phyloP scores from a whole-genome alignment of 1,140 invertebrate genomes.

The Lasaia peninsularis region DNA sequence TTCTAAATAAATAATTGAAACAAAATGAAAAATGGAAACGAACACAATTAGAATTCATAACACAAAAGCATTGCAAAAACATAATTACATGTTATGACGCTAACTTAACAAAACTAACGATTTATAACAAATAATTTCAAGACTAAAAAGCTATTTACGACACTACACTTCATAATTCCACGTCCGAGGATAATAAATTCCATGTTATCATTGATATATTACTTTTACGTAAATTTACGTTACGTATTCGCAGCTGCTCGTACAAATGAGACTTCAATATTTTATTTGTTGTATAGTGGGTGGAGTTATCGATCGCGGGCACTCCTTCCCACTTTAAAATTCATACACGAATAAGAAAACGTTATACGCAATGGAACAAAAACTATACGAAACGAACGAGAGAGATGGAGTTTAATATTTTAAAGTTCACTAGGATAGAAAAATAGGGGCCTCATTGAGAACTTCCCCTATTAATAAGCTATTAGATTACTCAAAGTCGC shows the following conservation, averaged over 20 bases:
- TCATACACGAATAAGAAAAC: slow-evolving; percentile 53
- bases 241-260: slow-evolving; percentile 55
- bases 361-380: slow-evolving; percentile 43
- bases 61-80: slow-evolving; percentile 15
- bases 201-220: slow-evolving; percentile 48
- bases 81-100: too few species aligned
- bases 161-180: background rate
- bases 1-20: too few species aligned
- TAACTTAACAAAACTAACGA: slow-evolving; percentile 16
- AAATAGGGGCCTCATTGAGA: slow-evolving; percentile 63
- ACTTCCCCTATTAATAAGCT: slow-evolving; percentile 75
- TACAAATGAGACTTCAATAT: slow-evolving; percentile 40
- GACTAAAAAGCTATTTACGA: slow-evolving; percentile 11
- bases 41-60: background rate
- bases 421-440: slow-evolving; percentile 69
- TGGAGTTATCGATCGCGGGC: slow-evolving; percentile 51
- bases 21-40: too few species aligned
- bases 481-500: slow-evolving; percentile 71
- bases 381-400: slow-evolving; percentile 51
- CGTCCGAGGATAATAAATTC: slow-evolving; percentile 11
- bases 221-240: slow-evolving; percentile 64
- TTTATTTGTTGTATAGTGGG: slow-evolving; percentile 72
- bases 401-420: slow-evolving; percentile 61
- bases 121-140: slow-evolving; percentile 51
- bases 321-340: slow-evolving; percentile 58